Evolutionary conservation across 2,888 invertebrate species (phyloP).

Genomic region (Eucriotettix oculatus): DNA sequence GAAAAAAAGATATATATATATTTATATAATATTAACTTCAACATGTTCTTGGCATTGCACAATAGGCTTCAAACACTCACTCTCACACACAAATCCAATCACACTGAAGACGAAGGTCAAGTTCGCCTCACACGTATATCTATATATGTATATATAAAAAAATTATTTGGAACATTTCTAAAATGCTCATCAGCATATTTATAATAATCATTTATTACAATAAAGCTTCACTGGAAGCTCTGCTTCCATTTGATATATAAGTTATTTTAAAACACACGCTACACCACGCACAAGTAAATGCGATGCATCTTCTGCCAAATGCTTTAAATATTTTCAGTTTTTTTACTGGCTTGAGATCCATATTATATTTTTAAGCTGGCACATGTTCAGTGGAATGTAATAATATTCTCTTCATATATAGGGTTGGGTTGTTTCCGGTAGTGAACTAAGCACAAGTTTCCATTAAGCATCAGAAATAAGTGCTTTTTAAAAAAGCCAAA

Average conservation of each 20-base stretch:
- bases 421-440: background rate
- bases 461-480: no score
- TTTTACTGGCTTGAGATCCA: slow-evolving; percentile 11
- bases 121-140: background rate
- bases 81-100: slow-evolving; percentile 1
- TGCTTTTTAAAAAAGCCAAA: no score
- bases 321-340: background rate
- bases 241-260: slow-evolving; percentile 7
- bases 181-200: slow-evolving; percentile 10
- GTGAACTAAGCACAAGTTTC: no score
- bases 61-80: slow-evolving; percentile 1
- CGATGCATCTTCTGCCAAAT: background rate
- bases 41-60: slow-evolving; percentile 11
- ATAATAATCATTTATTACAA: slow-evolving; percentile 3
- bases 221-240: slow-evolving; percentile 12
- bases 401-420: background rate
- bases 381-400: slow-evolving; percentile 12
- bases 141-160: slow-evolving; percentile 5
- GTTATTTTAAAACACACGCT: slow-evolving; percentile 1
- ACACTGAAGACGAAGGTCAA: background rate
- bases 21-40: slow-evolving; percentile 21
- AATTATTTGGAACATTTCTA: slow-evolving; percentile 9
- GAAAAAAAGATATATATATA: slow-evolving; percentile 26
- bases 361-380: slow-evolving; percentile 7
- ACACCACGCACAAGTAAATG: background rate